Evolutionary conservation across 2,797 vertebrate species (phyloP), one percentile per base, ranked within the genome.

Genomic region (Pangasius mekongensis): DNA sequence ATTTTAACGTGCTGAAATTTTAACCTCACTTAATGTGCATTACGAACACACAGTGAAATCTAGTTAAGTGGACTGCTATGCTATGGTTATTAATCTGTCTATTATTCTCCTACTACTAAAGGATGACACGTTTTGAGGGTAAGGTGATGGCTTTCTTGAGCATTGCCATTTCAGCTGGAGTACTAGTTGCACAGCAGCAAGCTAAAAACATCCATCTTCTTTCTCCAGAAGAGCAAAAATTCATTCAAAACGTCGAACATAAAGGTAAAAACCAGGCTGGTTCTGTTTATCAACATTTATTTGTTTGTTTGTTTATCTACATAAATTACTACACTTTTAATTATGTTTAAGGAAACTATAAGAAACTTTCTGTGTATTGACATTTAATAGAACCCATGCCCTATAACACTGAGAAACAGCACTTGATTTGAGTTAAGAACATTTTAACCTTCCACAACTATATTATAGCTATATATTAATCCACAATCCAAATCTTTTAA

Each of bases 121-220:
- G 90, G 90, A 95, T 95, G 95, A 87, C 39, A 86, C 78, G 80
- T 90, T 81, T 86, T 81, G 90, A 87, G 54, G 76, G 84, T 66
- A 92, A 91, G 90, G 30, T 92, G 86, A 67, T 87, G 84, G 90
- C 93, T 43, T 89, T 91, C 30, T 71, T 93, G 13, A 85, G 95
- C 74, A 91, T 94, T 71, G 89, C 93, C 0, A 92, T 91, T 86
- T 66, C 90, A 36, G 76, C 76, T 74, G 91, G 87, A 90, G 91
- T 88, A 36, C 86, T 90, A 80, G 73, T 84, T 88, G 94, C 94
- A 90, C 93, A 93, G 73, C 91, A 94, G 52, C 89, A 93, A 74
- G 94, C 94, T 87, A 91, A 93, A 87, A 98, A 98, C 83, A 91
- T 95, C 20, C 94, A 96, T 73, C 94, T 98, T 43, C 96, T 98